Evolutionary conservation across 2,888 invertebrate species (phyloP).

Genomic region (Limnephilus rhombicus): DNA sequence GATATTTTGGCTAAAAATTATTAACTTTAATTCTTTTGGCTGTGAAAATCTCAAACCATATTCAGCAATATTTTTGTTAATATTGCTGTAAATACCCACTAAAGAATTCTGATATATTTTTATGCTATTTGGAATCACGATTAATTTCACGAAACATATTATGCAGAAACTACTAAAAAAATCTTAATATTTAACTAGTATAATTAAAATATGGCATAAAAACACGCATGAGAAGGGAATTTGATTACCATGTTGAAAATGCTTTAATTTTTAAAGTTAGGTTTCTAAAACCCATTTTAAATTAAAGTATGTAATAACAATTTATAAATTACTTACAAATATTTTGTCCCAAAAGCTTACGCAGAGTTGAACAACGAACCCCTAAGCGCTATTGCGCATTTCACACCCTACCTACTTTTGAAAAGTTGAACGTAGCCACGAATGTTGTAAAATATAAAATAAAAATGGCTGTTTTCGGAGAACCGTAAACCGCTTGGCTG

Average conservation of each 20-base stretch:
- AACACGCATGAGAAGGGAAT: not conserved
- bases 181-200: not conserved
- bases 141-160: not conserved
- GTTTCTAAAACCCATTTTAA: not conserved
- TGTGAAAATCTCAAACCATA: no score
- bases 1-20: no score
- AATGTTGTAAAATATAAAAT: conserved; percentile 69
- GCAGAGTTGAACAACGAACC: not conserved
- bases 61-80: not conserved
- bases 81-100: not conserved
- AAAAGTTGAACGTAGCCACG: conserved; percentile 57
- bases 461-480: conserved; percentile 75
- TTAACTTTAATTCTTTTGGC: no score
- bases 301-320: not conserved
- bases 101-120: not conserved
- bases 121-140: not conserved
- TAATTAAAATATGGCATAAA: not conserved
- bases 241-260: not conserved
- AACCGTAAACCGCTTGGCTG: conserved; percentile 76
- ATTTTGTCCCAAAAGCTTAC: not conserved
- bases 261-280: not conserved
- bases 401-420: conserved; percentile 4
- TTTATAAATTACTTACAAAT: not conserved
- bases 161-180: not conserved
- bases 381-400: conserved; percentile 14